Percentiles rank a stretch among this genome's conserved stretches.
phyloP scores from a whole-genome alignment of 2,113 vertebrate genomes.

The Rostratula benghalensis region DNA sequence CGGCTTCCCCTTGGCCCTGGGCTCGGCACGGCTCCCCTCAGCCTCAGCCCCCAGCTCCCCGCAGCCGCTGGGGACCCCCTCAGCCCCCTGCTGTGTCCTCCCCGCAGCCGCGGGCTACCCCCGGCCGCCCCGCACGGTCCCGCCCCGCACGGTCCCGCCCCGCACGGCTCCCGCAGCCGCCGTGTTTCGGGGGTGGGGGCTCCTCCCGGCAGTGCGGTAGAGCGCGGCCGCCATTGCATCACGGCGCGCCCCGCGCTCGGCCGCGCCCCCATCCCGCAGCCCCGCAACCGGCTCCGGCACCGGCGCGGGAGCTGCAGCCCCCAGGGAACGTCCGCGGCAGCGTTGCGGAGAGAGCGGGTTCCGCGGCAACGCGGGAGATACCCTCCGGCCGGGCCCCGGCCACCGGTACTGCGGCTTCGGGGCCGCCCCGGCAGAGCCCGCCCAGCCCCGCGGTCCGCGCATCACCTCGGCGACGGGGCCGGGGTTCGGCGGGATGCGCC shows the following conservation, averaged over 20 bases:
- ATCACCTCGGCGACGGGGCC: too few species aligned
- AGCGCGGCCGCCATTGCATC: constrained; percentile 89
- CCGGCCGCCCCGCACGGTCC: neutral
- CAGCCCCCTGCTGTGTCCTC: neutral
- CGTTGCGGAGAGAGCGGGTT: neutral
- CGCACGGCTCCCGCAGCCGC: constrained; percentile 4
- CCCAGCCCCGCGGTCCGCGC: too few species aligned
- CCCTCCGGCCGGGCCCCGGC: too few species aligned
- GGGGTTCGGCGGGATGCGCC: too few species aligned
- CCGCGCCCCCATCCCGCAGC: neutral
- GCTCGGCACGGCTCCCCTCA: neutral
- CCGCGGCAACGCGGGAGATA: neutral
- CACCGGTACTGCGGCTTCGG: too few species aligned
- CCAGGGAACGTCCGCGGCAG: neutral
- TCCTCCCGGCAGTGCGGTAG: constrained; percentile 92
- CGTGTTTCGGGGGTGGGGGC: constrained; percentile 79
- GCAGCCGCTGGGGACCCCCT: neutral
- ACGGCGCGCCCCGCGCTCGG: constrained; percentile 45
- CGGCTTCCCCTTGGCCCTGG: neutral
- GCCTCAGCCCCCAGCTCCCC: neutral
- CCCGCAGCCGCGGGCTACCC: neutral
- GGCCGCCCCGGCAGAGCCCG: too few species aligned
- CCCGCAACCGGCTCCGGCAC: neutral
- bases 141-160: neutral
- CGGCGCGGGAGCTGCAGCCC: neutral